Conservation (phyloP, 2,888 invertebrate species). For the Habrosyne pyritoides region DNA sequence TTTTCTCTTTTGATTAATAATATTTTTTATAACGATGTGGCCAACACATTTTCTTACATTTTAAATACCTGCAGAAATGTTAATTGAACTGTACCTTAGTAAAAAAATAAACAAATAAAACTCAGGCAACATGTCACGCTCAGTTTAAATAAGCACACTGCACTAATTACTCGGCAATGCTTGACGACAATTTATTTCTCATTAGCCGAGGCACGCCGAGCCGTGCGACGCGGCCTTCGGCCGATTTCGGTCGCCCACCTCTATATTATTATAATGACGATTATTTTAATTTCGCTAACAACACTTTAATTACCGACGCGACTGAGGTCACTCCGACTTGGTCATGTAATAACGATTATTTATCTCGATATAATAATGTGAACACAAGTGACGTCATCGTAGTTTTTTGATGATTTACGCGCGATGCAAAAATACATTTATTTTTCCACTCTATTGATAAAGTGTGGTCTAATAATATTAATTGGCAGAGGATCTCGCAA, state of each 20-base stretch:
- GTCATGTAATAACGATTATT: constrained; percentile 35
- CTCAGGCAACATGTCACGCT: constrained; percentile 61
- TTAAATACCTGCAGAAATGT: not conserved
- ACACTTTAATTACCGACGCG: constrained; percentile 75
- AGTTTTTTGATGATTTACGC: constrained; percentile 6
- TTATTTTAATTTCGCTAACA: constrained; percentile 82
- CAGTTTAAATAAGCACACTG: constrained; percentile 67
- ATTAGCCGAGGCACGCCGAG: constrained; percentile 49
- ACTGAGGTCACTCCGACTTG: constrained; percentile 50
- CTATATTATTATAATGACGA: constrained; percentile 49
- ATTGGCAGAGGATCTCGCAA: constrained; percentile 6
- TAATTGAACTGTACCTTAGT: constrained; percentile 44
- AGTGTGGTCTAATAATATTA: constrained; percentile 7
- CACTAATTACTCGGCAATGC: constrained; percentile 72
- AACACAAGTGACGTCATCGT: constrained; percentile 7
- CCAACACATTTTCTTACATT: constrained; percentile 12
- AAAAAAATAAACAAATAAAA: constrained; percentile 50
- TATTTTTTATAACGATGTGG: not conserved
- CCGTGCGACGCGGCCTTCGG: constrained; percentile 57
- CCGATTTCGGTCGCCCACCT: constrained; percentile 73
- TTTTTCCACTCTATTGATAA: constrained; percentile 2
- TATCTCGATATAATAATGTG: constrained; percentile 7
- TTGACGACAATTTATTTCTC: constrained; percentile 81
- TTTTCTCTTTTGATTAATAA: too few species aligned
- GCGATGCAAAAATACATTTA: not conserved